These are phyloP conservation scores for Hipposideros larvatus DNA, from an alignment of 2,797 vertebrate genomes.

Conservation along the genomic window DNA sequence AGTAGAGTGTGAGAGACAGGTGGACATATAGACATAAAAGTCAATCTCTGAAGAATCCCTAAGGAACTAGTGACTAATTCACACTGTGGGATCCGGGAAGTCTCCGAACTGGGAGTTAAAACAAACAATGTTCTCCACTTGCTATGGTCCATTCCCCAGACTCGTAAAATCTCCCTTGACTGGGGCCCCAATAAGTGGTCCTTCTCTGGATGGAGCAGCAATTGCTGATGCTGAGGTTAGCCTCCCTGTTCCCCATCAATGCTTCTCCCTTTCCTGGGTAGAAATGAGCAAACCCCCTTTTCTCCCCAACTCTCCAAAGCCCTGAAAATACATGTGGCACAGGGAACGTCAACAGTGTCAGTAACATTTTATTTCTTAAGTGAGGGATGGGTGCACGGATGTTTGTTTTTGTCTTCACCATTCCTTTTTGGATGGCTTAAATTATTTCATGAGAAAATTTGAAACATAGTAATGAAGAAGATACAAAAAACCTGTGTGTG, in stretches of 20 bases:
- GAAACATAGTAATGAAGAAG: not conserved
- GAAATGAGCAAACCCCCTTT: not conserved
- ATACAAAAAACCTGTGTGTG: not conserved
- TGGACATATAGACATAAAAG: not conserved
- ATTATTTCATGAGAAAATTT: slow-evolving; percentile 9
- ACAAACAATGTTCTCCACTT: not conserved
- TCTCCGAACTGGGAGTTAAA: slow-evolving; percentile 10
- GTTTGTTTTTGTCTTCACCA: not conserved
- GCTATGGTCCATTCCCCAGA: not conserved
- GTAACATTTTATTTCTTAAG: slow-evolving; percentile 35
- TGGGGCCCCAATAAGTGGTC: not conserved
- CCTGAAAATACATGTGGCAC: not conserved
- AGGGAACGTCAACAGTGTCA: not conserved
- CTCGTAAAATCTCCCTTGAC: not conserved
- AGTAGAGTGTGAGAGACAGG: not conserved
- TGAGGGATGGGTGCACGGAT: not conserved
- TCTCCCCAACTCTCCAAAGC: not conserved
- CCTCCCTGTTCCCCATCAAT: not conserved
- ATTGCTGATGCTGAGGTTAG: not conserved
- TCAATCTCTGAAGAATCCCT: not conserved
- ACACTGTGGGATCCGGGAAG: not conserved
- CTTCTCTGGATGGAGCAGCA: not conserved
- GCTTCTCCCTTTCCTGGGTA: not conserved
- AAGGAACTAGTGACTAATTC: not conserved
- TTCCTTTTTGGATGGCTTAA: not conserved